phyloP scores from a whole-genome alignment of 1,140 invertebrate species.

The Tachypleus tridentatus region DNA sequence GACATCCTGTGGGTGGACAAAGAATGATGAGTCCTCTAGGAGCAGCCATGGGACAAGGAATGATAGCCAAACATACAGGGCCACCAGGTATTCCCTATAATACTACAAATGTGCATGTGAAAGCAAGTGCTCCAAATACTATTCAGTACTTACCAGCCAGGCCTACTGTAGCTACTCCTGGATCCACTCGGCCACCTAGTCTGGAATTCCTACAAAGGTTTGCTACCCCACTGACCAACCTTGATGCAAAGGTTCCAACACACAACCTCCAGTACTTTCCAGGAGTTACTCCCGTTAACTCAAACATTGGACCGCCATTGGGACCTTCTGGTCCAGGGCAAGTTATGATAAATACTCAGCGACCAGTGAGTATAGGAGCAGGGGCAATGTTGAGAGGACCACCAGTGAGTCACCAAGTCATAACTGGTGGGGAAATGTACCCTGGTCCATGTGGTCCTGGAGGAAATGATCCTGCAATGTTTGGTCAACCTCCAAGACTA shows the following conservation, averaged over 20 bases:
- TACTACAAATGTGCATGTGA: constrained; percentile 49
- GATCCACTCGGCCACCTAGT: constrained; percentile 64
- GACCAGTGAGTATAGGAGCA: constrained; percentile 28
- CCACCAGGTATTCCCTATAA: not conserved
- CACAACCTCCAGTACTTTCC: constrained; percentile 65
- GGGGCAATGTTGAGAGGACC: constrained; percentile 28
- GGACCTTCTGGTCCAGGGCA: constrained; percentile 29
- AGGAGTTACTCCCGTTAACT: constrained; percentile 5
- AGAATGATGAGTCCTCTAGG: constrained; percentile 23
- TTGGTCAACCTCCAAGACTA: constrained; percentile 10
- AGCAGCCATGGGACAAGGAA: constrained; percentile 23
- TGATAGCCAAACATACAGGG: constrained; percentile 10
- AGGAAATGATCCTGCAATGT: constrained; percentile 15
- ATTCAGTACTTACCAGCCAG: constrained; percentile 93
- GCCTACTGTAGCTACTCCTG: constrained; percentile 28
- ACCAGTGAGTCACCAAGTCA: not conserved
- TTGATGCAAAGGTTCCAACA: constrained; percentile 56
- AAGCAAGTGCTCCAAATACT: constrained; percentile 90
- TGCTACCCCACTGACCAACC: constrained; percentile 37
- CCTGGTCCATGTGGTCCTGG: constrained; percentile 12
- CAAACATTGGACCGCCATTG: constrained; percentile 27
- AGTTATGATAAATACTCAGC: constrained; percentile 31
- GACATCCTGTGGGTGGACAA: constrained; percentile 18
- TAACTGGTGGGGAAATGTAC: constrained; percentile 10
- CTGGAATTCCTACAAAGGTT: constrained; percentile 83